A percentile compares a stretch with the other conserved stretches of the same genome.
Conservation (phyloP, 2,888 invertebrate species). For the Baccha elongata region DNA sequence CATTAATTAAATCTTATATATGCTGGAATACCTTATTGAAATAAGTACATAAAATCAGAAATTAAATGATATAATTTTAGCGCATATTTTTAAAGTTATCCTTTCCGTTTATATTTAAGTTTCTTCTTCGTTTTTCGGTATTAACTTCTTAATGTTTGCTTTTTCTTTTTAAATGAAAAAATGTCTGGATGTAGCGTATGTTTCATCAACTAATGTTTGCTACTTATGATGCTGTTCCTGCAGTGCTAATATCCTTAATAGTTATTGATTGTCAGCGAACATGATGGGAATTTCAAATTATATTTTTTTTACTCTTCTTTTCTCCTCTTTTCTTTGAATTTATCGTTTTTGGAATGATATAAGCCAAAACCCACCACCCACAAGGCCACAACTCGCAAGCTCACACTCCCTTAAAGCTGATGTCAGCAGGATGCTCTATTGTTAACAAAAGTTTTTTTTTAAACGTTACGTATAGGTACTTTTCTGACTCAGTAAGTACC, state of each 20-base stretch:
- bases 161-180: not conserved
- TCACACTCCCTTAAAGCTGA: constrained; percentile 31
- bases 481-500: not conserved
- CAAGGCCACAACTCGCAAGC: not conserved
- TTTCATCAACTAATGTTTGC: constrained; percentile 58
- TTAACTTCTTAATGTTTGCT: constrained; percentile 6
- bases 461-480: too few species aligned
- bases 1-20: too few species aligned
- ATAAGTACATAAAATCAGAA: too few species aligned
- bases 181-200: constrained; percentile 19
- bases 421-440: constrained; percentile 55
- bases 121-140: not conserved
- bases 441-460: constrained; percentile 32
- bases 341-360: constrained; percentile 31
- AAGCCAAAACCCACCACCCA: constrained; percentile 1
- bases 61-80: too few species aligned
- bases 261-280: constrained; percentile 72
- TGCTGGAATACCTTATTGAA: too few species aligned
- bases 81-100: constrained; percentile 41
- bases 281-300: constrained; percentile 70
- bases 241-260: constrained; percentile 73
- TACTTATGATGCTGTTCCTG: constrained; percentile 70
- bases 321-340: constrained; percentile 31
- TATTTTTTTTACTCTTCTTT: constrained; percentile 49
- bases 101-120: not conserved